Base-by-base conservation (phyloP, 1,140 invertebrate species). In the Portunus trituberculatus region DNA sequence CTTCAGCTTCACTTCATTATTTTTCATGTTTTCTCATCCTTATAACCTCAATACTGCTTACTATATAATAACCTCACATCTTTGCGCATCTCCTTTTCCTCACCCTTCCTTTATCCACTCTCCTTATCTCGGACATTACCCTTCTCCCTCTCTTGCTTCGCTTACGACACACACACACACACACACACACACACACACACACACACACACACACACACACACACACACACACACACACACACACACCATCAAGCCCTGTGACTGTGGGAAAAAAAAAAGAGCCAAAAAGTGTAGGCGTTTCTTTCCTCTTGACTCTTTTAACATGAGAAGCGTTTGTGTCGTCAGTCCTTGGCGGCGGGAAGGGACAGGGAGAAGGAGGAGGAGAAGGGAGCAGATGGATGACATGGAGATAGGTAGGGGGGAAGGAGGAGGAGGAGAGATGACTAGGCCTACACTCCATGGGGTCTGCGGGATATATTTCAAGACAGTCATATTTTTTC, bases 401-500 rank as follows among this genome's bases (percentile, higher is more conserved):
- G 16, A 59, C 46, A n/a, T 29, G 46, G 32, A 20, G 82, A 76
- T 7, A 76, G 67, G 20, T 25, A 76, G 67, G n/a, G 67, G n/a
- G n/a, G n/a, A n/a, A n/a, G 67, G 20, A 12, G 29, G 45, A 88
- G 86, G 29, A 46, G 45, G 28, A 14, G 29, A 7, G 4, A 45
- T 46, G 32, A 28, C 14, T 91, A 91, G 90, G 90, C 90, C 90
- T 91, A 91, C 89, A 29, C 46, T 46, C 52, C 67, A 83, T 46
- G 90, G 48, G 94, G 94, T 87, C 94, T 88, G 29, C 39, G 39
- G 20, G 29, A 46, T 46, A 84, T 95, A 95, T 95, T 95, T 95
- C 94, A 95, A 95, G 94, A 95, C 88, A 86, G 92, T 82, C 92
- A 92, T 92, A 92, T 88, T 95, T 89, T 94, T 92, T 88, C 89